Evolutionary conservation across 1,140 invertebrate species (phyloP), one percentile per base, ranked within the genome.

Genomic region (Macrocentrus cingulum): DNA sequence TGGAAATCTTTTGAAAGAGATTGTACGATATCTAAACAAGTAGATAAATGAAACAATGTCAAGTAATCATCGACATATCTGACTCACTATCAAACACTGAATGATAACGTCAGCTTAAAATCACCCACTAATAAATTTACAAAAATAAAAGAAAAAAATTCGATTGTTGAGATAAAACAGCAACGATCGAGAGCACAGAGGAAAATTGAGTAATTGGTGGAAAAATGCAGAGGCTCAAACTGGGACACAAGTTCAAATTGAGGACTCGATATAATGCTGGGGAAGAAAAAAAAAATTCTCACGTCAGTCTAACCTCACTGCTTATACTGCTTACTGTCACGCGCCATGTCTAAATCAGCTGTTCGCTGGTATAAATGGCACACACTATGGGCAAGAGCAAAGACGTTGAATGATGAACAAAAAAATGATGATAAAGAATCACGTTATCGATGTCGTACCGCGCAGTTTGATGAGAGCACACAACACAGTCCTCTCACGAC

Each of bases 311-410:
- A 51, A 51, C 49, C 49, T 51, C 18, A 51, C 29, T 13, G 11
- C 11, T 20, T 13, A 39, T n/a, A 39, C 36, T 39, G 36, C 3
- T n/a, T 13, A 51, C 29, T 36, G 32, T 36, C 49, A 37, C 49
- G 49, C 49, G 49, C 49, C n/a, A n/a, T n/a, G n/a, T n/a, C 49
- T 20, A 51, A 25, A 51, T 51, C 49, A 51, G 49, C 49, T 51
- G 49, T 51, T 51, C 18, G 4, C 15, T n/a, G 36, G 7, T 34
- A 36, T 51, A 51, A 32, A 49, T 9, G 46, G 16, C 29, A 25
- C 8, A 49, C 46, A 29, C 46, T 18, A 32, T 49, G 15, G n/a
- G 34, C 2, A 16, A 25, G n/a, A 2, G 29, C 11, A n/a, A 49
- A 11, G 22, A 46, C 13, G 2, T 15, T 29, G 13, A 49, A 49